Evolutionary conservation across 2,797 vertebrate species (phyloP).

Genomic region (Glyptemys insculpta): DNA sequence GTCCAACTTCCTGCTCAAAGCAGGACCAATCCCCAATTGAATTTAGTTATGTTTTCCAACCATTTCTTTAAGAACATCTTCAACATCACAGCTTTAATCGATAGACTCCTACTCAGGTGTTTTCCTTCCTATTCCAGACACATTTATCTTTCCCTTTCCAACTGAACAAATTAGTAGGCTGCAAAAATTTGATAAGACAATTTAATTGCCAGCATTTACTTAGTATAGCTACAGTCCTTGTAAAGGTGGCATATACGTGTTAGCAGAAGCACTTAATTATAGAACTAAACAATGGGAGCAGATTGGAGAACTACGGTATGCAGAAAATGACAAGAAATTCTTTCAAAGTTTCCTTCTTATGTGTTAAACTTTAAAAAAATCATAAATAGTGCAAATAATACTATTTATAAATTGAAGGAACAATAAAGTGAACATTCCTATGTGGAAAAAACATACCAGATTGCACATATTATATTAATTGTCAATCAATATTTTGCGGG

Average conservation of each 20-base stretch:
- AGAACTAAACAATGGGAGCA: conserved; percentile 57
- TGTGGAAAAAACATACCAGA: conserved; percentile 56
- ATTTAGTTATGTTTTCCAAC: not conserved
- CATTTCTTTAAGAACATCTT: conserved; percentile 38
- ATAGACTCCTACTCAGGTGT: conserved; percentile 32
- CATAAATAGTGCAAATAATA: conserved; percentile 42
- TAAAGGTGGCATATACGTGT: conserved; percentile 52
- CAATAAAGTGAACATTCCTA: conserved; percentile 35
- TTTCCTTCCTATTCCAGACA: conserved; percentile 61
- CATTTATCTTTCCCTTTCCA: conserved; percentile 70
- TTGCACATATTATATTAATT: conserved; percentile 66
- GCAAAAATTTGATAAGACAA: conserved; percentile 77
- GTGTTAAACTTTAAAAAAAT: conserved; percentile 44
- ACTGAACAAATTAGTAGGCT: conserved; percentile 76
- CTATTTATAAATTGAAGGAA: conserved; percentile 50
- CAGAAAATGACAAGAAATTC: not conserved
- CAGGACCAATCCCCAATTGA: not conserved
- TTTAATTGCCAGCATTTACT: conserved; percentile 74
- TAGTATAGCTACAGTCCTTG: conserved; percentile 54
- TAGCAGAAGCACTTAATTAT: conserved; percentile 63
- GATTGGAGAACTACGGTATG: conserved; percentile 27
- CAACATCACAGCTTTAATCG: conserved; percentile 12
- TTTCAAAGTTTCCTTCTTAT: conserved; percentile 2
- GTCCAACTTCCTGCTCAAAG: too few species aligned
- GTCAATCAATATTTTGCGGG: not conserved